Conservation (phyloP, 2,113 vertebrate genomes). For the Natator depressus region DNA sequence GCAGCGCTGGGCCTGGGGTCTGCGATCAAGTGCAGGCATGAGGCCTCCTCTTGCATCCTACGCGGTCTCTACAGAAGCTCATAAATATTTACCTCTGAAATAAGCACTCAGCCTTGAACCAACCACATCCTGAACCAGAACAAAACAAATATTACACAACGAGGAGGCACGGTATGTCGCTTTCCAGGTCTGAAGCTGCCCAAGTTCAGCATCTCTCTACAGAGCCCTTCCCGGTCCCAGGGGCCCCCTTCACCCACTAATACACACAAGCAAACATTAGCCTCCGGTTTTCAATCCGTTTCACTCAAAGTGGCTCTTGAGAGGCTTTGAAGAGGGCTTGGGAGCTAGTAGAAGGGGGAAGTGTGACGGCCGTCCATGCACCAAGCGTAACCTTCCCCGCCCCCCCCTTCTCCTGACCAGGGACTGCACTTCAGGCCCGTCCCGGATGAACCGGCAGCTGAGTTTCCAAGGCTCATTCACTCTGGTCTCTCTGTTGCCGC, state of each 20-base stretch:
- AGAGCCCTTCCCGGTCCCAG: not conserved
- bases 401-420: not conserved
- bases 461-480: not conserved
- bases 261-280: not conserved
- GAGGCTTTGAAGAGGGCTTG: not conserved
- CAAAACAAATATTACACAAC: not conserved
- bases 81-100: conserved; percentile 73
- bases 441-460: not conserved
- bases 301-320: not conserved
- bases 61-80: not conserved
- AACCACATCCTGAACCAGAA: conserved; percentile 68
- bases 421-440: not conserved
- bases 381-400: not conserved
- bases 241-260: fast-evolving
- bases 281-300: not conserved
- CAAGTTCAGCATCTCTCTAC: not conserved
- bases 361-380: not conserved
- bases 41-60: not conserved
- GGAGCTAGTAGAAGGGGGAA: not conserved
- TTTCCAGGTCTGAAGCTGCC: not conserved
- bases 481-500: not conserved
- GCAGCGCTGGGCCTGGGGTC: not conserved
- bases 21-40: not conserved
- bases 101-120: conserved; percentile 30
- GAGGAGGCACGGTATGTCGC: not conserved